Conservation (phyloP, 2,888 invertebrate genomes). For the Coelogynopora nodosa region DNA sequence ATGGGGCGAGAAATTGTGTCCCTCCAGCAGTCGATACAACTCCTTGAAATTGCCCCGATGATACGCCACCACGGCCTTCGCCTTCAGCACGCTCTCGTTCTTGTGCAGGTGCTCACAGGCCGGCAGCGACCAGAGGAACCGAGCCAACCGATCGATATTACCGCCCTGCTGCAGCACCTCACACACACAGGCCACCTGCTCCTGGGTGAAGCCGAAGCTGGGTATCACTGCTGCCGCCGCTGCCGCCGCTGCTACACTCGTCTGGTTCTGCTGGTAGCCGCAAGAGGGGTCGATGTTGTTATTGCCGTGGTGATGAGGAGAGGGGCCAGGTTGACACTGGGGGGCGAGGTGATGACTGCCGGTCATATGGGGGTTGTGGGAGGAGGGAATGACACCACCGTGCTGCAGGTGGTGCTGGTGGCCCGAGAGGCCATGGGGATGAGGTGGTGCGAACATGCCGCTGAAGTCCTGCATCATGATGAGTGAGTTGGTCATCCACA, state of each 20-base stretch:
- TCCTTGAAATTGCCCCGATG: conserved; percentile 80
- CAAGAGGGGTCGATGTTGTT: not conserved
- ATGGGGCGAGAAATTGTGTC: conserved; percentile 81
- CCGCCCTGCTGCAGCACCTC: conserved; percentile 87
- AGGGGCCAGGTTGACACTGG: not conserved
- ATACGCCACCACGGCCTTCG: conserved; percentile 94
- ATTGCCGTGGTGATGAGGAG: not conserved
- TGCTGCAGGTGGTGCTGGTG: not conserved
- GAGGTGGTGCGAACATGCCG: not conserved
- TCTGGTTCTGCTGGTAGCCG: not conserved
- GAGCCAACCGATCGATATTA: conserved; percentile 82
- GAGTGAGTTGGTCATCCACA: not conserved
- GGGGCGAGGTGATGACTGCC: not conserved
- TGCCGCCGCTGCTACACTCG: too few species aligned
- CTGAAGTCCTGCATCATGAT: conserved; percentile 20
- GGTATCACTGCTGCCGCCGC: not conserved
- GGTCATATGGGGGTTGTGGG: not conserved
- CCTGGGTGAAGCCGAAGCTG: conserved; percentile 73
- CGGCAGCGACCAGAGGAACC: conserved; percentile 89
- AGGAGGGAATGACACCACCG: too few species aligned
- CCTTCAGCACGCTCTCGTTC: conserved; percentile 94
- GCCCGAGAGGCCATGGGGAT: not conserved
- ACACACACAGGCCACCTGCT: conserved; percentile 93
- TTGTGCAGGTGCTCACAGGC: conserved; percentile 91
- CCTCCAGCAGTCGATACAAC: conserved; percentile 80